Conservation (phyloP, 1,140 invertebrate genomes). For the Papilio helenus region DNA sequence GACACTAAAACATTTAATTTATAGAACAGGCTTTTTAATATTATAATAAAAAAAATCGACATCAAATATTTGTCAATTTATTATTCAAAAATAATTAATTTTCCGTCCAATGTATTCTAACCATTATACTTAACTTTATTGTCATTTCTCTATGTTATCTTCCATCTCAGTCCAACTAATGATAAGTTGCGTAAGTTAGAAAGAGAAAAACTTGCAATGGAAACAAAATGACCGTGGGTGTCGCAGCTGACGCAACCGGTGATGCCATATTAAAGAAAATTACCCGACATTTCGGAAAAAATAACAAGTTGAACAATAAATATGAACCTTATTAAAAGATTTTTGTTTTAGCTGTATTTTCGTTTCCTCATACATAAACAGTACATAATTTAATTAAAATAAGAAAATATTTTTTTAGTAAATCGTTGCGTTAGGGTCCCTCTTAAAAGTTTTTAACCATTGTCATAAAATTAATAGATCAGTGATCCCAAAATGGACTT, state of each 20-base stretch:
- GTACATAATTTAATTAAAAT: too few relatives aligned
- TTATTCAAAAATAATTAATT: constrained; percentile 17
- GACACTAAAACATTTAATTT: background rate
- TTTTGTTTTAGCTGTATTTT: background rate
- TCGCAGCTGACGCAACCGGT: constrained; percentile 33
- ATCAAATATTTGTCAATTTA: constrained; percentile 15
- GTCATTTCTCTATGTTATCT: constrained; percentile 39
- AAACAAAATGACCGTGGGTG: constrained; percentile 29
- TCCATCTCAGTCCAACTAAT: constrained; percentile 31
- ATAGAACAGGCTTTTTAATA: background rate
- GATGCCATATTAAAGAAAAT: constrained; percentile 1
- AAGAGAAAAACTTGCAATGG: constrained; percentile 33
- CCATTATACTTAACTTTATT: constrained; percentile 36
- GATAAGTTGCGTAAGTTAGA: constrained; percentile 18
- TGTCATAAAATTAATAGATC: background rate
- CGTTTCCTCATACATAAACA: too few relatives aligned
- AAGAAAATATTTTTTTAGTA: too few relatives aligned
- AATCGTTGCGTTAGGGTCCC: background rate
- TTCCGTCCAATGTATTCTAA: background rate
- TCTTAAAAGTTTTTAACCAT: background rate
- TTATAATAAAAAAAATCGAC: background rate
- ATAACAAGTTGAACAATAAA: background rate
- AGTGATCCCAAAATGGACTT: too few relatives aligned
- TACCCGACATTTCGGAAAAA: constrained; percentile 35
- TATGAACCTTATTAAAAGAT: background rate